Conservation (phyloP, 2,113 vertebrate genomes). For the Psettodes erumei region DNA sequence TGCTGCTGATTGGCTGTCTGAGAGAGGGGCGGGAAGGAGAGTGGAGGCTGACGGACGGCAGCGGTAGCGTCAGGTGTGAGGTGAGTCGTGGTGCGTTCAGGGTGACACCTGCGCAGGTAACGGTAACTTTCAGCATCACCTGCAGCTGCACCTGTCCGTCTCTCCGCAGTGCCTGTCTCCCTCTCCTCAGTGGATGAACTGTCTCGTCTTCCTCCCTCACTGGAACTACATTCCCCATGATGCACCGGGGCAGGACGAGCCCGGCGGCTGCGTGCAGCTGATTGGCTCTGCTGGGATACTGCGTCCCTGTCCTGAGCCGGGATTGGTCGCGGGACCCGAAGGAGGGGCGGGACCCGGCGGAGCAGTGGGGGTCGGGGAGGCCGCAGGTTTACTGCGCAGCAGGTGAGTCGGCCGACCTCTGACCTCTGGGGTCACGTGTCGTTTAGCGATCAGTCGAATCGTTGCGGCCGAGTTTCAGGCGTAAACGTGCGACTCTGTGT, state of each 20-base stretch:
- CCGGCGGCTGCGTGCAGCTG: constrained; percentile 83
- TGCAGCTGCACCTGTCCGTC: background rate
- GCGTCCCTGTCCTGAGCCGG: constrained; percentile 19
- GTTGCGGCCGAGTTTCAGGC: too few relatives aligned
- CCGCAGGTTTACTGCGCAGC: constrained; percentile 46
- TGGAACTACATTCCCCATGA: constrained; percentile 88
- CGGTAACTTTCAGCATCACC: too few relatives aligned
- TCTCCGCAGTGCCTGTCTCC: constrained; percentile 79
- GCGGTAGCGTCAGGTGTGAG: constrained; percentile 83
- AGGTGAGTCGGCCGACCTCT: constrained; percentile 61
- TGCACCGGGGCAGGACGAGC: constrained; percentile 41
- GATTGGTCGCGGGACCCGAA: constrained; percentile 38
- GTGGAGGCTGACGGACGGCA: constrained; percentile 80
- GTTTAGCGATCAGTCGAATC: background rate
- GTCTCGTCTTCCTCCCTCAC: constrained; percentile 83
- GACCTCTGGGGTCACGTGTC: background rate
- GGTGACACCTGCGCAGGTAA: too few relatives aligned
- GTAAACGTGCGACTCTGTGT: too few relatives aligned
- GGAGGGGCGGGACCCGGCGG: constrained; percentile 44
- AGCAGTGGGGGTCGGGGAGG: constrained; percentile 59
- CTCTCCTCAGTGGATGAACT: constrained; percentile 79
- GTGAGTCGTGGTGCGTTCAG: constrained; percentile 59
- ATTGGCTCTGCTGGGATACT: constrained; percentile 80
- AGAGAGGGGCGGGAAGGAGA: constrained; percentile 71
- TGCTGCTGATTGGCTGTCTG: constrained; percentile 87